A percentile compares a stretch with the other conserved stretches of the same genome.
Evolutionary conservation across 2,888 invertebrate genomes (phyloP).

Genomic region (Teleiodes luculella): DNA sequence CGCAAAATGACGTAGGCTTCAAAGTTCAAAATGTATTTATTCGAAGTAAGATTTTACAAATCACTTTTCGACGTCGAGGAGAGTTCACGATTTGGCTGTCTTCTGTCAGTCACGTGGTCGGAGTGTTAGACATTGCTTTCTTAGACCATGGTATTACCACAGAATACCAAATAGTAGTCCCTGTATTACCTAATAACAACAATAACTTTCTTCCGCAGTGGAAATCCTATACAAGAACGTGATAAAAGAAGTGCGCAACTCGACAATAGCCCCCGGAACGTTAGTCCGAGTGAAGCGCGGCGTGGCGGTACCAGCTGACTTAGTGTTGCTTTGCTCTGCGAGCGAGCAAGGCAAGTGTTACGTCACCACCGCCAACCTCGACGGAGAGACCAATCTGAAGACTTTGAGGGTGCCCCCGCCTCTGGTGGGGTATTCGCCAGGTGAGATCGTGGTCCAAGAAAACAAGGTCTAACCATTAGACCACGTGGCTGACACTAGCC

Average conservation of each 20-base stretch:
- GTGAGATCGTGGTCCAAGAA: constrained; percentile 33
- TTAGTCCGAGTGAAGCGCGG: constrained; percentile 84
- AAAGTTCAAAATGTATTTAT: too few relatives aligned
- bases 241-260: constrained; percentile 74
- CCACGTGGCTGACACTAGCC: too few relatives aligned
- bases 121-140: too few relatives aligned
- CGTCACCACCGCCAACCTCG: constrained; percentile 91
- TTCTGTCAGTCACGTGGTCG: too few relatives aligned
- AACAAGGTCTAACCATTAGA: too few relatives aligned
- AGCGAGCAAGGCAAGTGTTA: constrained; percentile 84
- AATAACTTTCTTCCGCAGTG: constrained; percentile 59
- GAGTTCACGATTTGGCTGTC: too few relatives aligned
- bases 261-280: constrained; percentile 85
- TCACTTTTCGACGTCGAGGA: too few relatives aligned
- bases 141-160: too few relatives aligned
- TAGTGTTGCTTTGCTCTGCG: constrained; percentile 84
- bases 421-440: constrained; percentile 61
- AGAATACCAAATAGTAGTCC: too few relatives aligned
- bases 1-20: too few relatives aligned
- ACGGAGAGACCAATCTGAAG: constrained; percentile 89
- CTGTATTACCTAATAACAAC: too few relatives aligned
- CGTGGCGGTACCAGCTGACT: constrained; percentile 89
- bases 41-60: too few relatives aligned
- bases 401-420: constrained; percentile 72
- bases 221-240: constrained; percentile 78